Evolutionary conservation across 2,797 vertebrate genomes (phyloP).

Genomic region (Sphenodon punctatus): DNA sequence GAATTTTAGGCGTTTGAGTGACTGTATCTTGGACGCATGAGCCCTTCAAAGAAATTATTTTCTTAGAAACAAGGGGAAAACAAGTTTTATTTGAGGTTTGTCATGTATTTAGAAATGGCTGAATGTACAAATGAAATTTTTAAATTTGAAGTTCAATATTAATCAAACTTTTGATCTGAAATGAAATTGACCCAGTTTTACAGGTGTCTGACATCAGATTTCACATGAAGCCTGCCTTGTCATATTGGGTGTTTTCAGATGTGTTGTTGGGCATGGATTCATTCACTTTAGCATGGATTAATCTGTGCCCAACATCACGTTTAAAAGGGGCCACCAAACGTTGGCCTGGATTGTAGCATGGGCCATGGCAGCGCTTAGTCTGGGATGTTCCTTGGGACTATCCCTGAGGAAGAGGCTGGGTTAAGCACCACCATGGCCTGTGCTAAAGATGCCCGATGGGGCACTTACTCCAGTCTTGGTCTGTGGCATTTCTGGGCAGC

Average conservation of each 20-base stretch:
- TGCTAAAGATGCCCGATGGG: too few species aligned
- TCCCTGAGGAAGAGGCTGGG: too few species aligned
- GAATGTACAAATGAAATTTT: neutral
- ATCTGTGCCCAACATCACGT: too few species aligned
- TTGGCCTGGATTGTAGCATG: too few species aligned
- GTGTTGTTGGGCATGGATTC: neutral
- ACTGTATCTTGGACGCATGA: neutral
- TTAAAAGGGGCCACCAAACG: too few species aligned
- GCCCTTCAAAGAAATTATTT: neutral
- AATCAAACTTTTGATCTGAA: neutral
- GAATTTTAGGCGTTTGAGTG: neutral
- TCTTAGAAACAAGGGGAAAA: neutral
- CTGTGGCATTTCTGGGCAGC: too few species aligned
- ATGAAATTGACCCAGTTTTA: neutral
- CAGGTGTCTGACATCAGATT: neutral
- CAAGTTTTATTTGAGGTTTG: neutral
- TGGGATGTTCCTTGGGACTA: too few species aligned
- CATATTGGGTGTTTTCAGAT: neutral
- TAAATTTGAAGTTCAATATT: neutral
- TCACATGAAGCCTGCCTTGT: neutral
- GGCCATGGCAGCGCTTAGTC: too few species aligned
- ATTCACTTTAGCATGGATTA: conserved; percentile 1
- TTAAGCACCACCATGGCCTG: too few species aligned
- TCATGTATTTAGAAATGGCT: neutral
- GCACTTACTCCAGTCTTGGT: too few species aligned